Conservation (phyloP, 2,888 invertebrate genomes). For the Argyresthia goedartella region DNA sequence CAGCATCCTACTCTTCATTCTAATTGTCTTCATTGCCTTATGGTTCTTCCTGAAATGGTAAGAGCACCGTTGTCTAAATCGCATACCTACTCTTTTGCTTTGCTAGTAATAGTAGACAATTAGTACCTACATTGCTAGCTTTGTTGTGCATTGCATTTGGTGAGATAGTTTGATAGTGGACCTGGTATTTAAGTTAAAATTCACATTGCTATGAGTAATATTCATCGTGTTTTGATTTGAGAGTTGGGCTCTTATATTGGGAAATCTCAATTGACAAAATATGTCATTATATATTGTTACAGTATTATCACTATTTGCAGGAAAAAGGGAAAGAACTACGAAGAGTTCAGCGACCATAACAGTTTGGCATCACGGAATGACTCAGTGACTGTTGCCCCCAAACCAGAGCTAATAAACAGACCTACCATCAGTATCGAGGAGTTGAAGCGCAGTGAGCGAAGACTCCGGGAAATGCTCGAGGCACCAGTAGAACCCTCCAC, state of each 20-base stretch:
- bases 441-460: constrained; percentile 45
- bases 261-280: no score
- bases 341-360: constrained; percentile 37
- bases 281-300: no score
- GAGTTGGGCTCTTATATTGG: no score
- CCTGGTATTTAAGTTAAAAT: no score
- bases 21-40: constrained; percentile 34
- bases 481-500: constrained; percentile 27
- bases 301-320: constrained; percentile 24
- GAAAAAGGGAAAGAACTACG: constrained; percentile 34
- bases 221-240: no score
- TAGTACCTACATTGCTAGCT: no score
- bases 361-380: constrained; percentile 37
- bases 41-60: constrained; percentile 55
- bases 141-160: no score
- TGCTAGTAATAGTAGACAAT: not conserved
- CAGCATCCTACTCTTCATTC: constrained; percentile 41
- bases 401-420: constrained; percentile 24
- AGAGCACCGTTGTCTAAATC: constrained; percentile 26
- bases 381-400: constrained; percentile 24
- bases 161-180: no score
- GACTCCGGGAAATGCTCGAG: constrained; percentile 48
- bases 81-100: not conserved
- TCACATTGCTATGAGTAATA: no score
- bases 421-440: constrained; percentile 48